These are phyloP conservation scores for Orycteropus afer DNA, from an alignment of 2,113 vertebrate genomes.

Conservation along the genomic window DNA sequence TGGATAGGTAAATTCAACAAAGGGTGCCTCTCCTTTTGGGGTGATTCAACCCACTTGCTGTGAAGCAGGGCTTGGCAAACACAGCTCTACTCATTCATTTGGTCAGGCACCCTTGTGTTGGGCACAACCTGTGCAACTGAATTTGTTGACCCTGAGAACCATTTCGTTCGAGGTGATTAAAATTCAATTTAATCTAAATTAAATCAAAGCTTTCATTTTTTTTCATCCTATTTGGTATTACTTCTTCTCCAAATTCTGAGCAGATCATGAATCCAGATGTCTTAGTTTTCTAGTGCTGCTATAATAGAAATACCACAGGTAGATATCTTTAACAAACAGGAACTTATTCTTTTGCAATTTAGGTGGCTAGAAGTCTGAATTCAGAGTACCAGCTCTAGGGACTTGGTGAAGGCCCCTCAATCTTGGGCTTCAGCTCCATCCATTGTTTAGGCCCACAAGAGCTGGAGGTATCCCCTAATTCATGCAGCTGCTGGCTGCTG, in stretches of 20 bases:
- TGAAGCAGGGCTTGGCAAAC: background rate
- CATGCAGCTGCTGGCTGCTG: too few relatives aligned
- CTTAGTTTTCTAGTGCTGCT: too few relatives aligned
- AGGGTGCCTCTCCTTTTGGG: background rate
- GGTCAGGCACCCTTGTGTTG: background rate
- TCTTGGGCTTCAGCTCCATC: too few relatives aligned
- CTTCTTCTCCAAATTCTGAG: background rate
- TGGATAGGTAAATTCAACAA: background rate
- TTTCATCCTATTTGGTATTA: background rate
- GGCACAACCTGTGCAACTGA: background rate
- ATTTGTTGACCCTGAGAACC: background rate
- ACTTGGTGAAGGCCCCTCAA: too few relatives aligned
- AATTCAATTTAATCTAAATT: background rate
- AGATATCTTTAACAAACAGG: too few relatives aligned
- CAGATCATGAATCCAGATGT: background rate
- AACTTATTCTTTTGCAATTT: too few relatives aligned
- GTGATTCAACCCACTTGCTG: background rate
- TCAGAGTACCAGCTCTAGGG: too few relatives aligned
- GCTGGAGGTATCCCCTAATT: too few relatives aligned
- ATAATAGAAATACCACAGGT: too few relatives aligned
- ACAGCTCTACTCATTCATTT: background rate
- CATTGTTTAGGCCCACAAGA: too few relatives aligned
- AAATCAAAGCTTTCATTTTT: background rate
- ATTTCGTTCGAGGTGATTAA: background rate
- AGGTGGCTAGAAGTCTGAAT: too few relatives aligned